Evolutionary conservation across 2,888 invertebrate genomes (phyloP).

Genomic region (Drosophila cognata): DNA sequence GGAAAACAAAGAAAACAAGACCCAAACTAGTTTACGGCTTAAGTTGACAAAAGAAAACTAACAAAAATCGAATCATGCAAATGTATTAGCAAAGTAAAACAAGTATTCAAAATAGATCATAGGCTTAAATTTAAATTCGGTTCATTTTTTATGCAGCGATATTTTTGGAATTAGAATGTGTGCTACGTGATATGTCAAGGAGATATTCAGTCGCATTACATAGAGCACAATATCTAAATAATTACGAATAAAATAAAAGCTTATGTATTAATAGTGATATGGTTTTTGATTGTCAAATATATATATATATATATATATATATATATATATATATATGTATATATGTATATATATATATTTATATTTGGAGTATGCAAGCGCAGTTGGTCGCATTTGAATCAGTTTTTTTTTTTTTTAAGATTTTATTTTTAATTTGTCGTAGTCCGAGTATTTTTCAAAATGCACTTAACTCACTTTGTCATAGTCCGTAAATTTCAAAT

Average conservation of each 20-base stretch:
- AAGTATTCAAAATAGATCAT: slow-evolving; percentile 14
- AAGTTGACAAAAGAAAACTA: slow-evolving; percentile 10
- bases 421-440: slow-evolving; percentile 54
- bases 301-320: no score
- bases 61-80: slow-evolving; percentile 16
- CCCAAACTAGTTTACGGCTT: slow-evolving; percentile 31
- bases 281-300: no score
- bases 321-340: neutral
- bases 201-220: neutral
- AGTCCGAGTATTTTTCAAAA: slow-evolving; percentile 64
- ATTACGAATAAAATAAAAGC: neutral
- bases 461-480: slow-evolving; percentile 79
- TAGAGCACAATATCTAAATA: neutral
- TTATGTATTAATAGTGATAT: neutral
- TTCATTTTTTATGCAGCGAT: neutral
- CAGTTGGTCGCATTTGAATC: slow-evolving; percentile 1
- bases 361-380: neutral
- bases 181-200: neutral
- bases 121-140: neutral
- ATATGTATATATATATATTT: neutral
- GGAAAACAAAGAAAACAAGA: neutral
- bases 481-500: slow-evolving; percentile 79
- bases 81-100: slow-evolving; percentile 21
- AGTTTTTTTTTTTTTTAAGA: slow-evolving; percentile 16
- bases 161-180: slow-evolving; percentile 1